Percentiles rank a stretch among this genome's conserved stretches.
phyloP scores from a whole-genome alignment of 2,888 invertebrate species.

The Caenorhabditis sp. region DNA sequence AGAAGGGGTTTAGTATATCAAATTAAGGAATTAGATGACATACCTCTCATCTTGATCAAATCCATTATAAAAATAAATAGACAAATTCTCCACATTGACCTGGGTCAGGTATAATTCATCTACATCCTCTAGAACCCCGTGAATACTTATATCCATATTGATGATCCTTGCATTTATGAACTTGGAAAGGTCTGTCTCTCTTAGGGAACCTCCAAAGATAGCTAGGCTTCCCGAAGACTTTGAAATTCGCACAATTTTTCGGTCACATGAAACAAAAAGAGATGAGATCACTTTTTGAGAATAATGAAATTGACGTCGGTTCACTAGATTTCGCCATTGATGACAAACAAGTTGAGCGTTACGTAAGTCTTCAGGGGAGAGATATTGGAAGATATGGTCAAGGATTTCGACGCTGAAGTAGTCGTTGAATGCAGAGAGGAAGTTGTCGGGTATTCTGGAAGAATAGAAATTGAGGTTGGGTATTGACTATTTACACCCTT shows the following conservation, averaged over 20 bases:
- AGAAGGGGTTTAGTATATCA: neutral
- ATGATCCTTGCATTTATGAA: neutral
- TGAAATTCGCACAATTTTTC: neutral
- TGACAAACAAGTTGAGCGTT: neutral
- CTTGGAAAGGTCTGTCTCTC: neutral
- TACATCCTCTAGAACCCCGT: neutral
- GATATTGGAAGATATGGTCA: neutral
- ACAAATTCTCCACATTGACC: neutral
- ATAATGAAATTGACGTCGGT: neutral
- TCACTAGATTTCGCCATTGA: neutral
- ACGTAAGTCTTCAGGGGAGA: neutral
- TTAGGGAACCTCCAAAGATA: neutral
- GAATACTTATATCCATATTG: neutral
- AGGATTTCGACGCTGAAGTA: neutral
- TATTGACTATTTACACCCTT: too few species aligned
- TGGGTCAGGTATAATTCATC: neutral
- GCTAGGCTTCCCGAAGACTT: neutral
- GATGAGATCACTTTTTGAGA: neutral
- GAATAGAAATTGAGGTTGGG: neutral
- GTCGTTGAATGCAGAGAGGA: neutral
- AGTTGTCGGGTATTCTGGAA: neutral
- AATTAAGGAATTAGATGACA: neutral
- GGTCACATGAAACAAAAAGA: neutral
- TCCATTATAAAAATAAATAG: neutral
- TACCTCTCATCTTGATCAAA: neutral